phyloP scores from a whole-genome alignment of 2,113 vertebrate species.

The Cyprinodon variegatus region DNA sequence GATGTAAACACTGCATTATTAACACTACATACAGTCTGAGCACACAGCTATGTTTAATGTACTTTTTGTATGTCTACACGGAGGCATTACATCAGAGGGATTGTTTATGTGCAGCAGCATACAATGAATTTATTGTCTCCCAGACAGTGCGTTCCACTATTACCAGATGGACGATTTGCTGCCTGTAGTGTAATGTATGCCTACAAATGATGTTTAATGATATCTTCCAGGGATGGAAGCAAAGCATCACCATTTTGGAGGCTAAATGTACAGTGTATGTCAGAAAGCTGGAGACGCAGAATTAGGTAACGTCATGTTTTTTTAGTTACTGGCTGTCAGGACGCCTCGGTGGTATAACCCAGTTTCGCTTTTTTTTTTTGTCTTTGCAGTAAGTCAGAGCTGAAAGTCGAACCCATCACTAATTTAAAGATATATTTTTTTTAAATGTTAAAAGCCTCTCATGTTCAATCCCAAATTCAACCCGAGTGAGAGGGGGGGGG shows the following conservation, averaged over 20 bases:
- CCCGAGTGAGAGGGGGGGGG: not conserved
- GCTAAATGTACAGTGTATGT: slow-evolving; percentile 53
- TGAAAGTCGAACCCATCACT: not conserved
- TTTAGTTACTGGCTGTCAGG: slow-evolving; percentile 40
- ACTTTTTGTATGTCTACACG: slow-evolving; percentile 50
- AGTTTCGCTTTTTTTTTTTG: slow-evolving; percentile 6
- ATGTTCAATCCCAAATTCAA: not conserved
- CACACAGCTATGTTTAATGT: slow-evolving; percentile 44
- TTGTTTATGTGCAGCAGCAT: slow-evolving; percentile 44
- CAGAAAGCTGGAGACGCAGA: slow-evolving; percentile 31
- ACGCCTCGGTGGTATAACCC: slow-evolving; percentile 1
- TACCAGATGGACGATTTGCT: slow-evolving; percentile 70
- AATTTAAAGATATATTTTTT: not conserved
- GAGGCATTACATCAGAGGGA: slow-evolving; percentile 37
- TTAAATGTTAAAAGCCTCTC: not conserved
- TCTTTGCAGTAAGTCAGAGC: not conserved
- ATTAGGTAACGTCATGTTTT: slow-evolving; percentile 11
- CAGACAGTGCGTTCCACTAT: slow-evolving; percentile 46
- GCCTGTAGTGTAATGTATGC: slow-evolving; percentile 64
- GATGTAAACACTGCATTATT: slow-evolving; percentile 76
- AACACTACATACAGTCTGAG: slow-evolving; percentile 62
- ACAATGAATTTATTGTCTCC: slow-evolving; percentile 63
- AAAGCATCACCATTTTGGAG: slow-evolving; percentile 57
- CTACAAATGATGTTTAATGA: slow-evolving; percentile 73
- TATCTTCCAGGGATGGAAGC: slow-evolving; percentile 63